Evolutionary conservation across 2,888 invertebrate genomes (phyloP).

Genomic region (Temnothorax rugatulus): DNA sequence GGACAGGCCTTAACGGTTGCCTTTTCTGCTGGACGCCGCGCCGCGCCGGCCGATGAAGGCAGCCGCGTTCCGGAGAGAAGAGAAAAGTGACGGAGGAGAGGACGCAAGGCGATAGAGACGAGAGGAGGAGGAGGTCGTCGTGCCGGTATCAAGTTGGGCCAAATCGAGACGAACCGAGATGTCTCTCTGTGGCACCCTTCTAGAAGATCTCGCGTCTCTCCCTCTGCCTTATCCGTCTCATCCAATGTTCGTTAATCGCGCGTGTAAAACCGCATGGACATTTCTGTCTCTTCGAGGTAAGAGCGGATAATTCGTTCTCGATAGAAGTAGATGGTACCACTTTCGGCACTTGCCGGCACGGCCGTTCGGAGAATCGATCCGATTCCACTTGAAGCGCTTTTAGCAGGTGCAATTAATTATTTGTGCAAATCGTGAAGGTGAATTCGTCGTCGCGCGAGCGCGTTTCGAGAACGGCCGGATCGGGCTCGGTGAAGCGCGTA

Average conservation of each 20-base stretch:
- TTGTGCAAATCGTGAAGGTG: not conserved
- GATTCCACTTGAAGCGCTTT: not conserved
- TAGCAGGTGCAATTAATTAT: not conserved
- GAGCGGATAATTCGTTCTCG: not conserved
- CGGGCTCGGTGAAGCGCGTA: constrained; percentile 12
- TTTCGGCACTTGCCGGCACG: not conserved
- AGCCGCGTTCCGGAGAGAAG: not conserved
- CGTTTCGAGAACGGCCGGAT: not conserved
- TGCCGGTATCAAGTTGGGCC: not conserved
- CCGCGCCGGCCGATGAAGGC: not conserved
- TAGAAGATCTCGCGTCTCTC: not conserved
- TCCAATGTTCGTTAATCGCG: not conserved
- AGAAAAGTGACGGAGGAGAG: constrained; percentile 5
- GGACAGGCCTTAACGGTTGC: constrained; percentile 1
- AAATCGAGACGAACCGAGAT: not conserved
- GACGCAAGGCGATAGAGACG: not conserved
- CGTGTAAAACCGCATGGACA: not conserved
- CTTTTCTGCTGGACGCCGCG: not conserved
- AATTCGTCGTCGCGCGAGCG: not conserved
- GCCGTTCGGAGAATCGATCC: not conserved
- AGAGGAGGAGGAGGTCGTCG: not conserved
- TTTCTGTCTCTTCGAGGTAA: not conserved
- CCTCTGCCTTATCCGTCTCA: not conserved
- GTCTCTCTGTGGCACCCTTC: not conserved
- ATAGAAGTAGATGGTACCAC: not conserved